Percentiles rank a stretch among this genome's conserved stretches.
Evolutionary conservation across 2,888 invertebrate genomes (phyloP).

Genomic region (Diaprepes abbreviatus): DNA sequence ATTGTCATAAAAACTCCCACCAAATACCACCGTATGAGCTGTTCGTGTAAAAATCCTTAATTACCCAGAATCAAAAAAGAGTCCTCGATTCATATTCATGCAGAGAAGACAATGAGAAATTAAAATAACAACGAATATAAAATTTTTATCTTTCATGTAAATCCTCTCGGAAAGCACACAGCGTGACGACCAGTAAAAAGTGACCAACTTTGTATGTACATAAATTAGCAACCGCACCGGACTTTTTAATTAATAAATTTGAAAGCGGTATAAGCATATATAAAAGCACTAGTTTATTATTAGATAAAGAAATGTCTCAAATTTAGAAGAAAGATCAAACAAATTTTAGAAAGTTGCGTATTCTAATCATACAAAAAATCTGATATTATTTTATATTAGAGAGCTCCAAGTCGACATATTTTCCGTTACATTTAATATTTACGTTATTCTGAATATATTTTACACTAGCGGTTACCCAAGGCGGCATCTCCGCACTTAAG

Average conservation of each 20-base stretch:
- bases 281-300: slow-evolving; percentile 1
- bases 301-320: background rate
- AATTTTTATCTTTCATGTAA: slow-evolving; percentile 57
- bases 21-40: background rate
- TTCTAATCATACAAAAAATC: background rate
- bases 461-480: too few relatives aligned
- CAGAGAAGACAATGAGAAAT: slow-evolving; percentile 62
- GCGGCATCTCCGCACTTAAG: too few relatives aligned
- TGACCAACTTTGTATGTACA: slow-evolving; percentile 50
- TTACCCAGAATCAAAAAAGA: slow-evolving; percentile 34
- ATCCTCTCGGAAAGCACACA: slow-evolving; percentile 35
- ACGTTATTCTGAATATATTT: too few relatives aligned
- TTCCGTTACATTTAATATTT: too few relatives aligned
- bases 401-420: too few relatives aligned
- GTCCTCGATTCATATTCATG: slow-evolving; percentile 57
- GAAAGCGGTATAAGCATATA: slow-evolving; percentile 12
- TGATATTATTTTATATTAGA: too few relatives aligned
- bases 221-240: slow-evolving; percentile 38
- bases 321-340: background rate
- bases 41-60: slow-evolving; percentile 21
- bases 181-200: slow-evolving; percentile 43
- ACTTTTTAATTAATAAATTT: slow-evolving; percentile 38
- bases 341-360: background rate
- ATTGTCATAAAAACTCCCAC: background rate
- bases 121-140: slow-evolving; percentile 65